Evolutionary conservation across 2,113 vertebrate species (phyloP).

Genomic region (Prietella phreatophila): DNA sequence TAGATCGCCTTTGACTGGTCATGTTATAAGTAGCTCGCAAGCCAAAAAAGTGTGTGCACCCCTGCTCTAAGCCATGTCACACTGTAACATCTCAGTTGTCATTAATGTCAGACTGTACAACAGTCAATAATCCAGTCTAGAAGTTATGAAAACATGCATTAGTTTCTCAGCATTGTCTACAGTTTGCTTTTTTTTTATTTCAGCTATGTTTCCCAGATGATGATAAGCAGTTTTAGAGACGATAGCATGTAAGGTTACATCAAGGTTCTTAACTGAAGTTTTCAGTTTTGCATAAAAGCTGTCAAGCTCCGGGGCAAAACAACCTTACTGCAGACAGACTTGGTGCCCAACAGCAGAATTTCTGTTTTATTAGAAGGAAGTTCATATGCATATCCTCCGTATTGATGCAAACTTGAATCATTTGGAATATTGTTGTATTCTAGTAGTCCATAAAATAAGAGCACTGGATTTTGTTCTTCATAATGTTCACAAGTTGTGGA

Average conservation of each 20-base stretch:
- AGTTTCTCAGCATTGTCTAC: too few relatives aligned
- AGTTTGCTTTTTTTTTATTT: not conserved
- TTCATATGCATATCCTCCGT: not conserved
- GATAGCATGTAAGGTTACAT: not conserved
- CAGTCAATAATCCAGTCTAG: not conserved
- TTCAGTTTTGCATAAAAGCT: conserved; percentile 18
- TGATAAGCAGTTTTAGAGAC: not conserved
- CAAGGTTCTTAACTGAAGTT: not conserved
- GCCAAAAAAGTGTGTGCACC: too few relatives aligned
- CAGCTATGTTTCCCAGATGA: not conserved
- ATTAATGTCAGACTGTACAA: too few relatives aligned
- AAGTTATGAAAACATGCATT: not conserved
- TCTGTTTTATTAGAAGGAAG: not conserved
- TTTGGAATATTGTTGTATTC: not conserved
- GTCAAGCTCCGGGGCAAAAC: not conserved
- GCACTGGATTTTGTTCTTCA: not conserved
- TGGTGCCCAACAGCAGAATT: not conserved
- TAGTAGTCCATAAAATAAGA: not conserved
- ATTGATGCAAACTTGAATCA: not conserved
- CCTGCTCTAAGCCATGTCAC: too few relatives aligned
- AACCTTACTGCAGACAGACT: not conserved
- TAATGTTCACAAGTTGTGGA: not conserved
- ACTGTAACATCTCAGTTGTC: too few relatives aligned
- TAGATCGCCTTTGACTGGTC: too few relatives aligned
- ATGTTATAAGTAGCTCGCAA: too few relatives aligned